These are phyloP conservation scores for Neomonachus schauinslandi DNA, from an alignment of 2,113 vertebrate species.

Conservation along the genomic window DNA sequence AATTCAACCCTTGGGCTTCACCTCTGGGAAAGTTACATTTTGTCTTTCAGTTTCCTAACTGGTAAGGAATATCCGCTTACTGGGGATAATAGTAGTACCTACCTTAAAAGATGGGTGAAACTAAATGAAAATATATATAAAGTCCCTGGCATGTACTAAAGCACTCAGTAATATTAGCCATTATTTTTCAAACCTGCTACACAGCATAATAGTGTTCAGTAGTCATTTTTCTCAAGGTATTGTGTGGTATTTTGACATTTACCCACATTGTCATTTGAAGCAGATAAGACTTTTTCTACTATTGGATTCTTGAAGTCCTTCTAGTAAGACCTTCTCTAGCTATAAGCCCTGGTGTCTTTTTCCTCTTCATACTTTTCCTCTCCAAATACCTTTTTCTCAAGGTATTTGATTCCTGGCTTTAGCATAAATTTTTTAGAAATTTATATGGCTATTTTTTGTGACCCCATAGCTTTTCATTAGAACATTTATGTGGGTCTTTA, in stretches of 20 bases:
- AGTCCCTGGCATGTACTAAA: not conserved
- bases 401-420: conserved; percentile 1
- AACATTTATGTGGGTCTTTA: conserved; percentile 24
- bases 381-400: not conserved
- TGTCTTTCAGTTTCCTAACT: conserved; percentile 31
- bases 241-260: not conserved
- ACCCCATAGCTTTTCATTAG: not conserved
- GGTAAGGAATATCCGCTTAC: not conserved
- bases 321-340: not conserved
- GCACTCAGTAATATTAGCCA: not conserved
- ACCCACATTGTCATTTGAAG: not conserved
- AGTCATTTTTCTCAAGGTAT: not conserved
- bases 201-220: not conserved
- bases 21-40: not conserved
- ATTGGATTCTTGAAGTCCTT: conserved; percentile 5
- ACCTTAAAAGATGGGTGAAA: not conserved
- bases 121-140: not conserved
- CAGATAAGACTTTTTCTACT: not conserved
- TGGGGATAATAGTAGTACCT: not conserved
- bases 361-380: not conserved
- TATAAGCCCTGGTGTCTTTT: not conserved
- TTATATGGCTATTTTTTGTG: conserved; percentile 15
- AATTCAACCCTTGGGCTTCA: conserved; percentile 20
- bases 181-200: not conserved
- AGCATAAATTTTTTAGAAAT: not conserved